These are phyloP conservation scores for Caenorhabditis japonica DNA, from an alignment of 2,888 invertebrate genomes.

Conservation along the genomic window DNA sequence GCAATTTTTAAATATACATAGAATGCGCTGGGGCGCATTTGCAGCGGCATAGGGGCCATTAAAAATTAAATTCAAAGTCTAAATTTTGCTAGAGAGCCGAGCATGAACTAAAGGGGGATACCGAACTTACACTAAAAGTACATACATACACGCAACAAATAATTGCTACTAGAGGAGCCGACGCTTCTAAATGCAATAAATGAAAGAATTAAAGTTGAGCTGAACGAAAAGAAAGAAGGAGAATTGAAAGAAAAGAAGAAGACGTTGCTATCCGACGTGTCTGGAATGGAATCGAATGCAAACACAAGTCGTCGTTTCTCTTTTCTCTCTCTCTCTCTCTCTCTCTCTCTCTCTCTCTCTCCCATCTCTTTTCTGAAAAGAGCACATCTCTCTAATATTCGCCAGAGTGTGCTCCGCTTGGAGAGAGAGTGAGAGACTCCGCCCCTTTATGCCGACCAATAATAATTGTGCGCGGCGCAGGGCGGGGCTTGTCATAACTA, in stretches of 20 bases:
- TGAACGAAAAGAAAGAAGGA: not conserved
- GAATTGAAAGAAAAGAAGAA: too few relatives aligned
- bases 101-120: too few relatives aligned
- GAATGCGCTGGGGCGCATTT: too few relatives aligned
- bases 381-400: too few relatives aligned
- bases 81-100: too few relatives aligned
- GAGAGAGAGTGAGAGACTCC: constrained; percentile 2
- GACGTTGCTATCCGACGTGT: not conserved
- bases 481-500: constrained; percentile 28
- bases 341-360: constrained; percentile 8
- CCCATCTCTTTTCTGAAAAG: constrained; percentile 4
- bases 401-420: constrained; percentile 17
- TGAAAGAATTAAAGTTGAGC: not conserved
- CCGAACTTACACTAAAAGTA: too few relatives aligned
- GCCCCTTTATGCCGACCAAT: constrained; percentile 33
- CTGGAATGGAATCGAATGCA: constrained; percentile 7
- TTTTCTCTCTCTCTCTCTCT: constrained; percentile 17
- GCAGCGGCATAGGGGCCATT: too few relatives aligned
- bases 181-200: too few relatives aligned
- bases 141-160: too few relatives aligned
- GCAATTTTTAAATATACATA: too few relatives aligned
- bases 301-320: not conserved
- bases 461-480: constrained; percentile 30
- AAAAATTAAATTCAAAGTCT: too few relatives aligned
- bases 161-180: too few relatives aligned